Evolutionary conservation across 2,888 invertebrate genomes (phyloP), one percentile per base, ranked within the genome.

Genomic region (Biston betularia): DNA sequence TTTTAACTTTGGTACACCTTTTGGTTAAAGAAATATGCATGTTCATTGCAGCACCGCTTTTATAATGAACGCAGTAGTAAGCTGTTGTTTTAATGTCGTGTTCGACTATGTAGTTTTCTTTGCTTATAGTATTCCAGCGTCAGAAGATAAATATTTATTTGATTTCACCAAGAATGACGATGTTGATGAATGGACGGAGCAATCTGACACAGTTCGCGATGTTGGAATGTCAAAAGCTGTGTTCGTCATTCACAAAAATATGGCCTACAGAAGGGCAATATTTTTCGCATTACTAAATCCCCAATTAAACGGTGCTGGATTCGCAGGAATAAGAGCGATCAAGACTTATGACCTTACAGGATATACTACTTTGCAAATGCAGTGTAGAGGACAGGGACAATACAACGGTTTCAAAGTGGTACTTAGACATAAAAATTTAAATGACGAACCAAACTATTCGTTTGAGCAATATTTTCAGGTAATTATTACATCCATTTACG

Each of bases 221-320:
- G 95, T 95, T 5, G 96, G 96, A 65, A 96, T 94, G 94, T 96
- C 96, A 0, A 96, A 96, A 84, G 96, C 95, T 2, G 86, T 90
- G 10, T 78, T 96, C 40, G 90, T 92, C 7, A 83, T 96, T 40
- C 96, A 96, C 77, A 94, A 94, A 75, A 95, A 95, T 53, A 87
- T 90, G 71, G 84, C 93, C 42, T 96, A 95, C 71, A 94, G 95
- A 78, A 84, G 95, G 79, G 96, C 95, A 0, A 89, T 96, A 75
- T 95, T 96, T 74, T 96, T 96, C 75, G 94, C 95, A 4, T 83
- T 96, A 55, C 79, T 96, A 33, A 96, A 96, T 79, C 96, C 96
- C 5, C 96, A 96, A 84, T 89, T 94, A 9, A 96, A 96, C 72
- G 96, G 96, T 0, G 96, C 96, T 33, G 95, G 95, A 0, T 96